Base-by-base conservation (phyloP, 2,797 vertebrate genomes). In the Gymnoscopelus microlampas region DNA sequence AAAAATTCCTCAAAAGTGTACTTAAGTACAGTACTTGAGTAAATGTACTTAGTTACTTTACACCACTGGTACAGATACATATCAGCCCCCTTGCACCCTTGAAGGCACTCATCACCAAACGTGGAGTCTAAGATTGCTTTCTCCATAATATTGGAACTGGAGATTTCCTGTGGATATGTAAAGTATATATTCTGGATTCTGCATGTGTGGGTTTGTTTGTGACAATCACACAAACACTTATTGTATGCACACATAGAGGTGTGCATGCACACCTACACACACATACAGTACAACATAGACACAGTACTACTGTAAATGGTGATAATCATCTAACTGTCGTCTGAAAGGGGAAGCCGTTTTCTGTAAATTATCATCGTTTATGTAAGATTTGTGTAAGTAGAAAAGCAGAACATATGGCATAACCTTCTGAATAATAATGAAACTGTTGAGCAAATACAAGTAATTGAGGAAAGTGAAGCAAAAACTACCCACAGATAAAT, bases 71-170 rank as follows among this genome's bases (percentile, higher is more conserved):
- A 44, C 39, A 44, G 39, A 44, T 44, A 51, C n/a, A 4, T 15
- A 51, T 4, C 13, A 3, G 13, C 49, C n/a, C 13, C 4, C 49
- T 51, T n/a, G 12, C 49, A 51, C 12, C 3, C 12, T 4, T 6
- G 12, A 51, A 15, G 29, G 15, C 13, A 11, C 47, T 64, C 53
- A 0, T 71, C 56, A 49, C 26, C 24, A 61, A 48, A 53, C 47
- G 12, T 39, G 49, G 8, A 3, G 47, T 0, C 48, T 61, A 3
- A 68, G 66, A 68, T 39, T 62, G 3, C 53, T 68, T 68, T 60
- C 65, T 80, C 26, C 2, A 32, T 23, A 24, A 12, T 53, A 65
- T 26, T 48, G 63, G 19, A 55, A 24, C 62, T 12, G 19, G 47
- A 47, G 24, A 73, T 26, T 51, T 24, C 24, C 6, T 69, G 3